Evolutionary conservation across 1,140 invertebrate species (phyloP), one percentile per base, ranked within the genome.

Genomic region (Saxidomus purpurata): DNA sequence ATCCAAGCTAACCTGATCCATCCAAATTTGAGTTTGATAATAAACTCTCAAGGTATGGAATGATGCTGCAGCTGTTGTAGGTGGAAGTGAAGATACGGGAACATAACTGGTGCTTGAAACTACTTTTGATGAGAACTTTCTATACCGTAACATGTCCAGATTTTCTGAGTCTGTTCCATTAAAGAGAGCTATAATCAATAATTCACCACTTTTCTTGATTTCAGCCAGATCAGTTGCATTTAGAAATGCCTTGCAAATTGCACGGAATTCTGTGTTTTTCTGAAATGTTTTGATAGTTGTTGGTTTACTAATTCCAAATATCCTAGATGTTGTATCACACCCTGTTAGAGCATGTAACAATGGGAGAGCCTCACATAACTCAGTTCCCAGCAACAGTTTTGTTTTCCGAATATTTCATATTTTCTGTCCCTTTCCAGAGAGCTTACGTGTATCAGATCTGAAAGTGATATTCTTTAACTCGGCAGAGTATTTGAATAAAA

Each of bases 301-400:
- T 4, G 6, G 8, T 22, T 84, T 84, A 9, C 63, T 38, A 0
- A 84, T 67, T 22, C 63, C 81, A 84, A 63, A 84, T 17, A 84
- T n/a, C 43, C 40, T 17, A 15, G 81, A 69, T 0, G 81, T 84
- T 22, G 81, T 84, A 34, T 84, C 81, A 84, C 81, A 84, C 8
- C 81, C 81, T n/a, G 81, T 69, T n/a, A 84, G 38, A 15, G 81
- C 81, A 49, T 84, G 81, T 36, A 84, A 69, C 4, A 77, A 1
- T 22, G 84, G 69, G 19, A 76, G 43, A 25, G 40, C 19, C 8
- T 34, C 11, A 61, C n/a, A 61, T 4, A 61, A 6, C 19, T 63
- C 36, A 25, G 11, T 15, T 22, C 79, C 79, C 1, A 36, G 22
- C 17, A 82, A 28, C 13, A 19, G 17, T 25, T 59, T 82, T 28